phyloP scores from a whole-genome alignment of 1,140 invertebrate genomes.

The Pogonomyrmex californicus region DNA sequence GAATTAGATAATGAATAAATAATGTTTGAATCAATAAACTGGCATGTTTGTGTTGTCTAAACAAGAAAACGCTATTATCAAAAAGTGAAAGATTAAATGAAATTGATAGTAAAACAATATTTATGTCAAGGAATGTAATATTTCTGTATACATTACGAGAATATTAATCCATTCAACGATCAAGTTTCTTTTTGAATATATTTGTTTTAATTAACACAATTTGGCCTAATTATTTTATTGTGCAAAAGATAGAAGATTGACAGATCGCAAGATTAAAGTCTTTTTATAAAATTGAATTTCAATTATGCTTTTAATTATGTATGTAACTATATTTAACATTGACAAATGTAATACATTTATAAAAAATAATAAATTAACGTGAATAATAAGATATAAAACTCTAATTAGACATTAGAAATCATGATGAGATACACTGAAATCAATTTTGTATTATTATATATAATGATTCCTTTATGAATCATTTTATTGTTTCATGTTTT shows the following conservation, averaged over 20 bases:
- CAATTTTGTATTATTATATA: not conserved
- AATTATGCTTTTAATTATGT: too few species aligned
- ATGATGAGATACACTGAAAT: too few species aligned
- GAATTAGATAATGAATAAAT: slow-evolving; percentile 9
- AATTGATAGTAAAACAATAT: not conserved
- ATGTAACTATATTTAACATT: too few species aligned
- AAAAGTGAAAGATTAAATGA: slow-evolving; percentile 12
- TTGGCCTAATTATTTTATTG: not conserved
- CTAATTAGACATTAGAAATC: too few species aligned
- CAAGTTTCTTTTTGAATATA: not conserved
- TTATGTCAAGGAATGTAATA: not conserved
- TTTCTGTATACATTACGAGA: not conserved
- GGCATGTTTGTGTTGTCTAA: not conserved
- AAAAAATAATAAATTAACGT: too few species aligned
- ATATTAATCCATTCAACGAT: not conserved
- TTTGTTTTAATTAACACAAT: not conserved
- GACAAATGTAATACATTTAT: too few species aligned
- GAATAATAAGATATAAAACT: too few species aligned
- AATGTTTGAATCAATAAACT: slow-evolving; percentile 13
- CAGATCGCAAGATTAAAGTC: too few species aligned
- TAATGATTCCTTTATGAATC: not conserved
- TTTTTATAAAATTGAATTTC: too few species aligned
- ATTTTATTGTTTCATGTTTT: not conserved
- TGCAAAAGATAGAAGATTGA: too few species aligned
- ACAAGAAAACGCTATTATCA: not conserved